Evolutionary conservation across 1,140 invertebrate species (phyloP).

Genomic region (Orussus abietinus): DNA sequence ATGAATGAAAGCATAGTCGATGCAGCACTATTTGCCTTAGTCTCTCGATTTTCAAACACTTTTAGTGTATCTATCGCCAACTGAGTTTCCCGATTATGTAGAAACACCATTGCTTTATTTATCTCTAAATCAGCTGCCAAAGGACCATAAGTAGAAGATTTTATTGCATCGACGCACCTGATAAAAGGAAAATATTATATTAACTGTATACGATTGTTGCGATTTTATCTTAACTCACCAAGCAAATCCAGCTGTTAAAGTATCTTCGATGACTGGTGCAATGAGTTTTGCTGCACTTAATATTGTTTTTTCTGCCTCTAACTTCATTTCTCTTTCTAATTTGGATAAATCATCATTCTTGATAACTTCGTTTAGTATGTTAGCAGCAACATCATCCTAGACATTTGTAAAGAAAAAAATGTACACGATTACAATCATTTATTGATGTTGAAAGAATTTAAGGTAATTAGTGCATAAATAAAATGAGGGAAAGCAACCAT

Average conservation of each 20-base stretch:
- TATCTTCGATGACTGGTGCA: conserved; percentile 77
- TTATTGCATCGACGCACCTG: conserved; percentile 77
- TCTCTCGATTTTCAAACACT: conserved; percentile 83
- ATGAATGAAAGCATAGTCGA: conserved; percentile 90
- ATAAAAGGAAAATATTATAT: conserved; percentile 15
- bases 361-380: conserved; percentile 73
- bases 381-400: conserved; percentile 68
- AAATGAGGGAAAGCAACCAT: too few relatives aligned
- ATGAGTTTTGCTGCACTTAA: conserved; percentile 90
- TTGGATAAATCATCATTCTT: conserved; percentile 75
- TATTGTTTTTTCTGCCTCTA: conserved; percentile 80
- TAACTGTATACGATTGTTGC: conserved; percentile 10
- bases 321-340: conserved; percentile 70
- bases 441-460: conserved; percentile 1
- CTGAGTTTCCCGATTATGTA: conserved; percentile 79
- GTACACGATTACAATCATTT: not conserved
- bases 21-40: conserved; percentile 79
- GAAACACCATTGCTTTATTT: conserved; percentile 86
- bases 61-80: conserved; percentile 84
- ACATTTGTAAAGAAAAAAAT: conserved; percentile 17
- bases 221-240: conserved; percentile 32
- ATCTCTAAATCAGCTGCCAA: conserved; percentile 88
- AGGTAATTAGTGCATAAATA: too few relatives aligned
- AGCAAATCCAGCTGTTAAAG: conserved; percentile 67
- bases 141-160: conserved; percentile 70